Base-by-base conservation (phyloP, 2,797 vertebrate genomes). In the Lutjanus argentimaculatus region DNA sequence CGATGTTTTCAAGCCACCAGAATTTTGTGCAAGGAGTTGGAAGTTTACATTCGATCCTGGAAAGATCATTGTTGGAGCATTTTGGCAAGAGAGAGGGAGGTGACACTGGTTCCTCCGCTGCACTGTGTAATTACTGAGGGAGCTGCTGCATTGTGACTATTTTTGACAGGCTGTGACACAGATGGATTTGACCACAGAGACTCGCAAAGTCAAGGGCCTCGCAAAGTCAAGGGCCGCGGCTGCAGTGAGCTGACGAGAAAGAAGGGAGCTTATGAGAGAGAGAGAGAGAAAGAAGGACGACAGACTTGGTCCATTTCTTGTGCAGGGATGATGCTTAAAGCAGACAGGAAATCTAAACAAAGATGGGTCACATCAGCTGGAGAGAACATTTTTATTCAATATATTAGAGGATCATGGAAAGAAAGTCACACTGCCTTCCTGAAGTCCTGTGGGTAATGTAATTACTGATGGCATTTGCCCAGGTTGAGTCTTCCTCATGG, bases 111-210 rank as follows among this genome's bases (percentile, higher is more conserved):
- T 95, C 92, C 92, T 94, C 87, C 82, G 71, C 86, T 92, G 92
- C 89, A 92, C 88, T 88, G 93, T 95, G 92, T 94, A 95, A 96
- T 96, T 96, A 96, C 89, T 84, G 87, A 77, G 91, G 89, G 89
- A 91, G 92, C 92, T 90, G 92, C 94, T 94, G 93, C 88, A 96
- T 96, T 95, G 95, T 95, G 94, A 92, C 94, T 95, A 95, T 95
- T 96, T 95, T 93, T 83, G 94, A 95, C 92, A 89, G 82, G 85
- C 93, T 92, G 91, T 81, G 90, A 94, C 94, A 94, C 92, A 94
- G 93, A 95, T 93, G 94, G 91, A 93, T 94, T 90, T 90, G 89
- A 95, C 94, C 94, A 76, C 95, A 95, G 88, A 91, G 85, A 70
- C 93, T 92, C 70, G 66, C 89, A 89, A 84, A 93, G 88, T 92